Percentiles rank a stretch among this genome's conserved stretches.
These are phyloP conservation scores for Trachelus iudaicus DNA, from an alignment of 2,888 invertebrate genomes.

Conservation along the genomic window DNA sequence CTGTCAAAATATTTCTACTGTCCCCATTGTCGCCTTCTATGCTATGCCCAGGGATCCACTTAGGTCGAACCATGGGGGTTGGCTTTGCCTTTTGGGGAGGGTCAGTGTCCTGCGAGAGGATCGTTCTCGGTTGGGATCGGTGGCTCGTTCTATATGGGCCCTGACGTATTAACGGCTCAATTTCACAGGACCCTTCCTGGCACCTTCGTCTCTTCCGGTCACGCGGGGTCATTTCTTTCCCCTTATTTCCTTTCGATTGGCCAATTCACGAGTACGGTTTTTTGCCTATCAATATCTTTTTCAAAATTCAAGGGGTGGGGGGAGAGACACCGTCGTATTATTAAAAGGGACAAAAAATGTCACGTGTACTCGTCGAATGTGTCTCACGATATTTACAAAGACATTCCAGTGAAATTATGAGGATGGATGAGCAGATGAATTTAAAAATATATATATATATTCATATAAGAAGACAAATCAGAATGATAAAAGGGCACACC, in stretches of 20 bases:
- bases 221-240: background rate
- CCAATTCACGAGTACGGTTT: background rate
- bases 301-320: background rate
- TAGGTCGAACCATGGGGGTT: conserved; percentile 15
- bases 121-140: conserved; percentile 13
- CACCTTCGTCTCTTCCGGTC: background rate
- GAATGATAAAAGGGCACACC: conserved; percentile 39
- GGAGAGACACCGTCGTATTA: background rate
- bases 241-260: background rate
- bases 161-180: conserved; percentile 59
- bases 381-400: background rate
- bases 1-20: conserved; percentile 55
- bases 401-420: background rate
- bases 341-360: background rate
- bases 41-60: conserved; percentile 27
- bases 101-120: conserved; percentile 37
- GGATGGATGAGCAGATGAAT: background rate
- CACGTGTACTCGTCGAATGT: background rate
- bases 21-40: conserved; percentile 26
- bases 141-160: background rate
- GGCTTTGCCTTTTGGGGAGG: conserved; percentile 38
- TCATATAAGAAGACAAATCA: conserved; percentile 41
- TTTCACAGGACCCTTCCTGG: conserved; percentile 46
- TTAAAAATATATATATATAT: background rate
- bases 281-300: background rate